These are phyloP conservation scores for Sylvietta virens DNA, from an alignment of 2,113 vertebrate genomes.

Conservation along the genomic window DNA sequence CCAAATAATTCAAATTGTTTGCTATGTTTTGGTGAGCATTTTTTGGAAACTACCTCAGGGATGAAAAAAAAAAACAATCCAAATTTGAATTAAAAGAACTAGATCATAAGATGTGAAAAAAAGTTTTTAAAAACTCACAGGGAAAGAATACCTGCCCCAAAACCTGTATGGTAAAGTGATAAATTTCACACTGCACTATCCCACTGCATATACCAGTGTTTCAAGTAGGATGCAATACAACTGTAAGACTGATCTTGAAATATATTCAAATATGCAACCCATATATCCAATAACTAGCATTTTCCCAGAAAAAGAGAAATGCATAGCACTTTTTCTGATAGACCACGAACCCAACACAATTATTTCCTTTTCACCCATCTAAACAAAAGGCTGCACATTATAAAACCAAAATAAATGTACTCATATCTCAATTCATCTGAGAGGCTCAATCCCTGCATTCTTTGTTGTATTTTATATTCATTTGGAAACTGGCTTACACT, in stretches of 20 bases:
- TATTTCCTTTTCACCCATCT: not conserved
- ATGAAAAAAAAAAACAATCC: not conserved
- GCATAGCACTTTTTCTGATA: not conserved
- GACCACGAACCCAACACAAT: not conserved
- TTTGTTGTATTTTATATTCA: not conserved
- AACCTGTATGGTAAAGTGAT: not conserved
- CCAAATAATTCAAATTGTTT: not conserved
- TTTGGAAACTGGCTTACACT: not conserved
- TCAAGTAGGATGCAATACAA: not conserved
- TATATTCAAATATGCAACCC: not conserved
- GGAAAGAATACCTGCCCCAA: not conserved
- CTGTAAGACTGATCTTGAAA: not conserved
- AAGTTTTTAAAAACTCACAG: not conserved
- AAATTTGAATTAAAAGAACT: not conserved
- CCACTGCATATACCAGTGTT: not conserved
- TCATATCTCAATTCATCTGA: not conserved
- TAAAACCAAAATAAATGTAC: not conserved
- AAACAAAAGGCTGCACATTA: not conserved
- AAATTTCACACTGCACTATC: not conserved
- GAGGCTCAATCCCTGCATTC: not conserved
- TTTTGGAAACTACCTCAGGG: not conserved
- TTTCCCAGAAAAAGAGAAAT: not conserved
- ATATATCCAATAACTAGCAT: not conserved
- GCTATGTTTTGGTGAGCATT: not conserved
- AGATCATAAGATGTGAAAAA: not conserved